Percentiles rank a stretch among this genome's conserved stretches.
phyloP scores from a whole-genome alignment of 2,113 vertebrate genomes.

The Ardeotis arabs region DNA sequence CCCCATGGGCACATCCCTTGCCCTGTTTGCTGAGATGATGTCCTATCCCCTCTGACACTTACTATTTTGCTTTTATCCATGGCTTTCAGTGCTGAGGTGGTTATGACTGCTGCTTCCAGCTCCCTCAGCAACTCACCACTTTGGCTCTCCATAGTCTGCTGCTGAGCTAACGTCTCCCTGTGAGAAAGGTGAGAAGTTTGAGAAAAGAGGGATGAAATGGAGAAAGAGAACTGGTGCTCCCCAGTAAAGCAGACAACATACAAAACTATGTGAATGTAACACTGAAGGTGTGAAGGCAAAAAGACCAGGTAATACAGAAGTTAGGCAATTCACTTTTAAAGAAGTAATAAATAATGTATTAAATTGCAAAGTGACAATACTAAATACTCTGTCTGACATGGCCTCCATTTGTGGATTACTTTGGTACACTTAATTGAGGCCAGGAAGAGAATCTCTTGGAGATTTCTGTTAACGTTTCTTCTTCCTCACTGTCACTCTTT shows the following conservation, averaged over 20 bases:
- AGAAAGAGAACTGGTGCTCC: neutral
- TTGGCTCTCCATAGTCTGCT: neutral
- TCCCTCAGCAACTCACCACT: neutral
- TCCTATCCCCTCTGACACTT: neutral
- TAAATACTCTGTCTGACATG: neutral
- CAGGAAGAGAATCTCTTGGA: neutral
- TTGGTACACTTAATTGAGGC: neutral
- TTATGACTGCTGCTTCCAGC: neutral
- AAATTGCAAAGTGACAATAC: neutral
- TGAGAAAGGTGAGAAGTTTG: neutral
- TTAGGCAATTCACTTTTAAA: neutral
- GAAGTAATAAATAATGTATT: neutral
- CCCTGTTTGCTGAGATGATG: fast-evolving
- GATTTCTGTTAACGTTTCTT: neutral
- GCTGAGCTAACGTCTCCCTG: fast-evolving
- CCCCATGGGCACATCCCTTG: fast-evolving
- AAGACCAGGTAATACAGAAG: neutral
- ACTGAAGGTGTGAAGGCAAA: neutral
- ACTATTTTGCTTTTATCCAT: neutral
- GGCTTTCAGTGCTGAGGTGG: neutral
- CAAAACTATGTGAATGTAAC: neutral
- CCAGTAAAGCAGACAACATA: neutral
- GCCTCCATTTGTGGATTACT: neutral
- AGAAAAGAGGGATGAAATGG: neutral
- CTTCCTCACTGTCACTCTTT: neutral